phyloP scores from a whole-genome alignment of 2,888 invertebrate species.

The Sepioteuthis lessoniana region DNA sequence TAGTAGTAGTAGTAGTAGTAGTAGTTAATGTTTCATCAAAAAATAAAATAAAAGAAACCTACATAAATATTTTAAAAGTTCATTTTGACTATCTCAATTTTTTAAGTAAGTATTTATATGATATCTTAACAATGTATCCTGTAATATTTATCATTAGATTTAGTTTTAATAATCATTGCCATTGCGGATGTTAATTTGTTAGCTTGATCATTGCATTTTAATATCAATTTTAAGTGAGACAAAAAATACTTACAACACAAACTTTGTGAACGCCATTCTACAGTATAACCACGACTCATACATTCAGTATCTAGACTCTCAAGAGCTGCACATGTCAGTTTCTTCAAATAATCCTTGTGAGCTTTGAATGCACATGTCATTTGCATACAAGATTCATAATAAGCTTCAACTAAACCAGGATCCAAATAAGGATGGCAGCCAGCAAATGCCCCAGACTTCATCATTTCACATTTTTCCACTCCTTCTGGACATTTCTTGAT shows the following conservation, averaged over 20 bases:
- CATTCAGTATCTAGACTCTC: constrained; percentile 35
- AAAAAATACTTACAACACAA: constrained; percentile 39
- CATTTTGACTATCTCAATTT: too few species aligned
- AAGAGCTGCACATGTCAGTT: constrained; percentile 35
- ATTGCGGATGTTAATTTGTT: too few species aligned
- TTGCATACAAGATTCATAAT: constrained; percentile 43
- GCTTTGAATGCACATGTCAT: constrained; percentile 41
- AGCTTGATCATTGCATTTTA: neutral
- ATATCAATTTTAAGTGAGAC: neutral
- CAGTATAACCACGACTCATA: constrained; percentile 37
- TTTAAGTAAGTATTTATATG: too few species aligned
- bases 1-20: too few species aligned
- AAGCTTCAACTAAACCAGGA: constrained; percentile 26
- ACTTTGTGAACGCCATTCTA: constrained; percentile 37
- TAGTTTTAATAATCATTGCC: too few species aligned
- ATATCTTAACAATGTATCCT: too few species aligned
- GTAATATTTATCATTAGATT: too few species aligned
- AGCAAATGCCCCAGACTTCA: constrained; percentile 1
- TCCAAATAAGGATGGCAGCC: constrained; percentile 41
- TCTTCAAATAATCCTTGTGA: constrained; percentile 8
- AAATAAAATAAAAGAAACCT: too few species aligned
- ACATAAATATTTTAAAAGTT: too few species aligned
- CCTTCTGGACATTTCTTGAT: constrained; percentile 36
- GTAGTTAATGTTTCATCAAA: too few species aligned
- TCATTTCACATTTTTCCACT: constrained; percentile 35